phyloP scores from a whole-genome alignment of 2,797 vertebrate species.

The Allochrocebus solatus region DNA sequence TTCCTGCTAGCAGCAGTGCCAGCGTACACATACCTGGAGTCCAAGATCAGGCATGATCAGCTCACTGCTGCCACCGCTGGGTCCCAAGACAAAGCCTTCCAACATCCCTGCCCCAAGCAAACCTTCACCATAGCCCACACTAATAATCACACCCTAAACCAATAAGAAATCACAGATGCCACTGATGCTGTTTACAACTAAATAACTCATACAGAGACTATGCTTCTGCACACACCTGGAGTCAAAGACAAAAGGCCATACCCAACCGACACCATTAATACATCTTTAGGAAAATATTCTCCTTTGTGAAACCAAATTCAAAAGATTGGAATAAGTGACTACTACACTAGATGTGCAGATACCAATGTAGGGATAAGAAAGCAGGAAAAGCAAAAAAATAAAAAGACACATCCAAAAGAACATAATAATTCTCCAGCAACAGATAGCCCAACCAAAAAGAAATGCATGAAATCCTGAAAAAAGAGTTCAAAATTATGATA shows the following conservation, averaged over 20 bases:
- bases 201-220: not conserved
- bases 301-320: not conserved
- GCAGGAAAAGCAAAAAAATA: not conserved
- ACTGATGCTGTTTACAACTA: not conserved
- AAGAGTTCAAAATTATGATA: too few relatives aligned
- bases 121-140: not conserved
- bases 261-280: not conserved
- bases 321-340: not conserved
- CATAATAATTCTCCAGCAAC: not conserved
- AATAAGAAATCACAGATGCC: not conserved
- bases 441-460: not conserved
- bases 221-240: too few relatives aligned
- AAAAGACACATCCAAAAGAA: not conserved
- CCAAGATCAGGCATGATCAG: not conserved
- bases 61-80: not conserved
- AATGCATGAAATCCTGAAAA: not conserved
- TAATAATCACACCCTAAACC: not conserved
- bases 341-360: not conserved
- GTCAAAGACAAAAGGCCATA: not conserved
- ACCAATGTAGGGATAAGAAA: not conserved
- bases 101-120: not conserved
- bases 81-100: not conserved
- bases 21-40: not conserved
- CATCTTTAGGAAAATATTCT: not conserved
- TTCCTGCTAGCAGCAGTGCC: not conserved